A percentile compares a stretch with the other conserved stretches of the same genome.
phyloP scores from a whole-genome alignment of 2,888 invertebrate species.

The Drosophila buzzatii region DNA sequence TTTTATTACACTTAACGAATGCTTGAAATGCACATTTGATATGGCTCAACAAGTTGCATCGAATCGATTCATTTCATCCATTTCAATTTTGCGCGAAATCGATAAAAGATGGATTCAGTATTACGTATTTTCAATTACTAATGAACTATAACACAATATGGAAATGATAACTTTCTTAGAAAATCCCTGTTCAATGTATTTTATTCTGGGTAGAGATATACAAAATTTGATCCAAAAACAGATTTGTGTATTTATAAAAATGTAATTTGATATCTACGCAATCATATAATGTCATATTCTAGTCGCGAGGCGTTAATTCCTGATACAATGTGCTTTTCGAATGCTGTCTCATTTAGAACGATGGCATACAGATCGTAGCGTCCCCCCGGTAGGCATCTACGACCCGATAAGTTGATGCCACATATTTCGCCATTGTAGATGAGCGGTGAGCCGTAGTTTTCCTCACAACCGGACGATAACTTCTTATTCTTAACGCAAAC shows the following conservation, averaged over 20 bases:
- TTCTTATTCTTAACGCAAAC: constrained; percentile 42
- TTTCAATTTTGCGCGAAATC: neutral
- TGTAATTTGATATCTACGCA: neutral
- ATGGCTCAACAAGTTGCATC: neutral
- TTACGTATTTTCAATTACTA: neutral
- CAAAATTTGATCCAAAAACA: neutral
- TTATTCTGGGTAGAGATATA: neutral
- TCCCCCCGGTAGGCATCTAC: constrained; percentile 41
- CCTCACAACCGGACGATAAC: constrained; percentile 13
- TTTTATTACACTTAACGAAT: neutral
- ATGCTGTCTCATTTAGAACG: constrained; percentile 10
- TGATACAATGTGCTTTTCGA: too few species aligned
- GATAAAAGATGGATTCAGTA: neutral
- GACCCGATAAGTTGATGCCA: constrained; percentile 55
- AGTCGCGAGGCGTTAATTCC: rapidly evolving
- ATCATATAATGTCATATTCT: neutral
- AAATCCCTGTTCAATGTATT: neutral
- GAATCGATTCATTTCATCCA: neutral
- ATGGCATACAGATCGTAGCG: constrained; percentile 29
- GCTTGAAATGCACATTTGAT: neutral
- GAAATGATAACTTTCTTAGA: neutral
- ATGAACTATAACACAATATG: neutral
- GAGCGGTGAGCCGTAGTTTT: constrained; percentile 42
- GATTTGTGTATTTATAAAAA: neutral
- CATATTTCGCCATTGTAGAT: constrained; percentile 43